Conservation (phyloP, 2,113 vertebrate species). For the Psilopsiagon aymara region DNA sequence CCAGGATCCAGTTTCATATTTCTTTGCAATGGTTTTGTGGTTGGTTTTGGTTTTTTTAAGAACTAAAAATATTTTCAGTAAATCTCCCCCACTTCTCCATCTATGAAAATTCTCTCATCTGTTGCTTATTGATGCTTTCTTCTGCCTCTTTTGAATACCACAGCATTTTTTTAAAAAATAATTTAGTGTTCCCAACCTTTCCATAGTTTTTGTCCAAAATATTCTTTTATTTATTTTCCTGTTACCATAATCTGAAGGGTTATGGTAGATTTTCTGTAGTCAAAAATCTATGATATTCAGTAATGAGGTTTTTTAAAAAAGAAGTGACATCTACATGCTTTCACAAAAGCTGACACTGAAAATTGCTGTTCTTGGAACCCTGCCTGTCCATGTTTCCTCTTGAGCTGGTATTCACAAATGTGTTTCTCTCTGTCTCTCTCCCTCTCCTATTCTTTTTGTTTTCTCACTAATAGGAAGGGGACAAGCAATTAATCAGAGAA, state of each 20-base stretch:
- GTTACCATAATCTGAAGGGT: neutral
- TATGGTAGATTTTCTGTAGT: neutral
- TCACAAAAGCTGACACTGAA: neutral
- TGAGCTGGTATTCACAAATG: conserved; percentile 16
- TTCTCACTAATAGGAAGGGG: conserved; percentile 83
- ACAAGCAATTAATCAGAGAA: conserved; percentile 89
- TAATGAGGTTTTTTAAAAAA: neutral
- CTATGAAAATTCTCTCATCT: neutral
- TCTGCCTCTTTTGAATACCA: neutral
- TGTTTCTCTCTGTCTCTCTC: conserved; percentile 45
- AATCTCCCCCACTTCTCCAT: neutral
- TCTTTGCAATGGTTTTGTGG: neutral
- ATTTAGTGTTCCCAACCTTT: neutral
- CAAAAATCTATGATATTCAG: neutral
- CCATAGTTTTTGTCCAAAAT: neutral
- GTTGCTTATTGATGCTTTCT: neutral
- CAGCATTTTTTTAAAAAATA: neutral
- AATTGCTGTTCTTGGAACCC: conserved; percentile 21
- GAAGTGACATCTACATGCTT: neutral
- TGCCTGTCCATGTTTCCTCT: neutral
- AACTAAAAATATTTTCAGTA: neutral
- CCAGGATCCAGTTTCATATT: neutral
- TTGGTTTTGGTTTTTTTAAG: neutral
- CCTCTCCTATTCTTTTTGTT: conserved; percentile 45
- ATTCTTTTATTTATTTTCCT: neutral